phyloP scores from a whole-genome alignment of 2,888 invertebrate species.

The Muschampia plurimacula region DNA sequence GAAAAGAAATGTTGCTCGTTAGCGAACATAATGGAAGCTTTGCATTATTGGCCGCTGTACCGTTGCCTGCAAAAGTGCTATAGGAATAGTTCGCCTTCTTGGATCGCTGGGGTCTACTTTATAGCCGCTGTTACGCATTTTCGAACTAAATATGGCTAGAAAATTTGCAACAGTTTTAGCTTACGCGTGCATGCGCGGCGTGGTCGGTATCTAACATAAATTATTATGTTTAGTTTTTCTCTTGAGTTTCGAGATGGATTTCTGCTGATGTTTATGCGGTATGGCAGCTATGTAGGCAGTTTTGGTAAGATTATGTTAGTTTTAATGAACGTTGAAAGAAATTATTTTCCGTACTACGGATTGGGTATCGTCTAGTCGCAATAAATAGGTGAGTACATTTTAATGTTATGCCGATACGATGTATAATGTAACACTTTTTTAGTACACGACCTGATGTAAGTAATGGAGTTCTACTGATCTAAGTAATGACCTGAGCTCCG shows the following conservation, averaged over 20 bases:
- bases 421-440: background rate
- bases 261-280: conserved; percentile 28
- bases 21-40: conserved; percentile 74
- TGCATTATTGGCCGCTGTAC: conserved; percentile 69
- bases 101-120: conserved; percentile 26
- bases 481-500: too few relatives aligned
- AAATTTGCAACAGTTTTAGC: conserved; percentile 42
- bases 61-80: conserved; percentile 54
- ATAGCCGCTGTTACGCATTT: conserved; percentile 39
- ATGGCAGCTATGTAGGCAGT: background rate
- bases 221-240: conserved; percentile 34
- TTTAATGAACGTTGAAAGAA: conserved; percentile 7
- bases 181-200: conserved; percentile 31
- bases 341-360: background rate
- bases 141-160: conserved; percentile 43
- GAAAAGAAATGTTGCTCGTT: conserved; percentile 80
- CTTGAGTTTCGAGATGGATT: conserved; percentile 19
- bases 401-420: background rate
- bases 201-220: conserved; percentile 32
- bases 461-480: too few relatives aligned
- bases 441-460: too few relatives aligned
- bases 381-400: background rate
- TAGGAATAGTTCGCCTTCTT: conserved; percentile 41
- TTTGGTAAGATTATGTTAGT: conserved; percentile 8
- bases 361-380: background rate